Conservation (phyloP, 2,888 invertebrate species). For the Leptinotarsa tumamoca region DNA sequence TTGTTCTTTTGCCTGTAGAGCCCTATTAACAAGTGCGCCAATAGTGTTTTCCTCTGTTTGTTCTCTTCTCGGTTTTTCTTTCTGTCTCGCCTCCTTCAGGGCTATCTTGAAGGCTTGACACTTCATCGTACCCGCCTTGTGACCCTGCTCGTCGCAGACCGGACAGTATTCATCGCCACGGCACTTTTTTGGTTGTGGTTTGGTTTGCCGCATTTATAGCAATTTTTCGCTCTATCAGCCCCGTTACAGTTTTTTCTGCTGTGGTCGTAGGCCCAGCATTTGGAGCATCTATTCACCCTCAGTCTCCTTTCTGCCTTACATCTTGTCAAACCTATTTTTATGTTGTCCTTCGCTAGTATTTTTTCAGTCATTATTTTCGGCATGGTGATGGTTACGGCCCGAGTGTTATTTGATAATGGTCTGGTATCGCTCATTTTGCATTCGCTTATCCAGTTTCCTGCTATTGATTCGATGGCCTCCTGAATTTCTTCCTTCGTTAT, state of each 20-base stretch:
- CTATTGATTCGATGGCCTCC: background rate
- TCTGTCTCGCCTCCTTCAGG: too few relatives aligned
- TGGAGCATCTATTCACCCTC: background rate
- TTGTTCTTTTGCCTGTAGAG: too few relatives aligned
- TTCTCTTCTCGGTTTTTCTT: too few relatives aligned
- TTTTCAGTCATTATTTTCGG: background rate
- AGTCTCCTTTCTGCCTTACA: constrained; percentile 15
- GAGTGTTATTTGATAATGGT: background rate
- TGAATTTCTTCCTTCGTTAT: background rate
- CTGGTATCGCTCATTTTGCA: background rate
- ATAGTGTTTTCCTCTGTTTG: too few relatives aligned
- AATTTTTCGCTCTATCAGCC: background rate
- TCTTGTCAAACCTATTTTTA: constrained; percentile 19
- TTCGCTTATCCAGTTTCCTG: background rate
- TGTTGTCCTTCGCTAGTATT: background rate
- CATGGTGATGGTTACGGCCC: background rate
- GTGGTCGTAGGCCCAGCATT: constrained; percentile 13
- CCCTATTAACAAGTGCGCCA: too few relatives aligned
- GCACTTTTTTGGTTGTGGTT: constrained; percentile 25
- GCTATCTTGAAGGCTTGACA: too few relatives aligned
- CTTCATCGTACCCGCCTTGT: too few relatives aligned
- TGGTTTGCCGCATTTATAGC: constrained; percentile 24
- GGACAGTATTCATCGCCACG: too few relatives aligned
- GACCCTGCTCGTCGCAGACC: too few relatives aligned
- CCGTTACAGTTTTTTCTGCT: constrained; percentile 3